phyloP scores from a whole-genome alignment of 1,140 invertebrate species.

The Arion vulgaris region DNA sequence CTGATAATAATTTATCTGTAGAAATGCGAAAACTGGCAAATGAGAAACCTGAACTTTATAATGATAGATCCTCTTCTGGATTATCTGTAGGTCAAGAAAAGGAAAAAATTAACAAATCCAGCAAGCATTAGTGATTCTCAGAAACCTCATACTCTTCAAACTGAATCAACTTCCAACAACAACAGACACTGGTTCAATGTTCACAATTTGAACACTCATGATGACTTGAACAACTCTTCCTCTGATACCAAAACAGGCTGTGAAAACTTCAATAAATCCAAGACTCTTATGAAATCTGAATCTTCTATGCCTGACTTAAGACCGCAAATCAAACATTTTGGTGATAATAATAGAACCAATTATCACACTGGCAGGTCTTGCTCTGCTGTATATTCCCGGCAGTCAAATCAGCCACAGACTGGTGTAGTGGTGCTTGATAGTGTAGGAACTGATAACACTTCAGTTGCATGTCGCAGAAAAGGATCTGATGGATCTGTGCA shows the following conservation, averaged over 20 bases:
- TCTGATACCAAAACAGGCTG: not conserved
- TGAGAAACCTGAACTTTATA: conserved; percentile 22
- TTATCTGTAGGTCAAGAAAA: not conserved
- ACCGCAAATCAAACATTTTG: not conserved
- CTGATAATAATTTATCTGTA: conserved; percentile 1
- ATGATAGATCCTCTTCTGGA: not conserved
- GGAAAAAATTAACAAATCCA: not conserved
- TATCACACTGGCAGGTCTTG: not conserved
- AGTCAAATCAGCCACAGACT: not conserved
- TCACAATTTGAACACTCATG: not conserved
- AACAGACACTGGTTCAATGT: not conserved
- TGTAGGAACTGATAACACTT: not conserved
- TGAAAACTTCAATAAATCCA: not conserved
- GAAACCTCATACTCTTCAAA: not conserved
- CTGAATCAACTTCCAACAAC: not conserved
- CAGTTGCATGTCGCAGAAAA: not conserved
- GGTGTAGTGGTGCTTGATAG: not conserved
- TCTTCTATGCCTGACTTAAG: not conserved
- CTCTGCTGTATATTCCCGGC: conserved; percentile 11
- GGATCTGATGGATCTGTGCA: conserved; percentile 16
- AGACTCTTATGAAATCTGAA: not conserved
- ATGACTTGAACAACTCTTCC: not conserved
- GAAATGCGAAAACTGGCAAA: conserved; percentile 26
- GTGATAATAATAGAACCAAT: not conserved
- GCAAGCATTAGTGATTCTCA: not conserved